Percentiles rank a stretch among this genome's conserved stretches.
phyloP scores from a whole-genome alignment of 2,888 invertebrate species.

The Sarcophaga carnaria region DNA sequence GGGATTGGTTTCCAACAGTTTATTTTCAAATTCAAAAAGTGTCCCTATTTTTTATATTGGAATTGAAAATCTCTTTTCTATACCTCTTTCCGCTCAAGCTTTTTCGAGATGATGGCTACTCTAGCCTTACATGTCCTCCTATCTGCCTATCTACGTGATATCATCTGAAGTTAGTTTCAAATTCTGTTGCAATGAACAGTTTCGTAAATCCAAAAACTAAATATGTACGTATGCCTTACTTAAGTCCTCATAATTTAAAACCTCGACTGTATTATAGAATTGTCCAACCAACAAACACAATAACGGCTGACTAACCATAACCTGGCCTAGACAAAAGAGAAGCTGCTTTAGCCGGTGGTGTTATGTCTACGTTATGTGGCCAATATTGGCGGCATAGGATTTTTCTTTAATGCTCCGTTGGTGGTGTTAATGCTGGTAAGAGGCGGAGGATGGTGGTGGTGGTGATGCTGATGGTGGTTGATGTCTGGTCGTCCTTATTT shows the following conservation, averaged over 20 bases:
- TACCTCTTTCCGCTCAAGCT: too few species aligned
- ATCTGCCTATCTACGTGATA: too few species aligned
- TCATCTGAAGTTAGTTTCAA: too few species aligned
- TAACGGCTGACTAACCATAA: neutral
- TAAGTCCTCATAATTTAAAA: neutral
- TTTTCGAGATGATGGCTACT: too few species aligned
- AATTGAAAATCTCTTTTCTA: too few species aligned
- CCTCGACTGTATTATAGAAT: neutral
- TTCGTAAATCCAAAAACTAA: too few species aligned
- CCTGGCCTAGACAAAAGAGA: conserved; percentile 71
- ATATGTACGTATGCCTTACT: too few species aligned
- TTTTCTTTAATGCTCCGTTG: neutral
- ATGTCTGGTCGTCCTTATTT: conserved; percentile 58
- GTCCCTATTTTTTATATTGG: too few species aligned
- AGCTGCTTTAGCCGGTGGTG: conserved; percentile 55
- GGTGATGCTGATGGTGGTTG: conserved; percentile 58
- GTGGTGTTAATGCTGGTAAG: conserved; percentile 10
- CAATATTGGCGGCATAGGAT: conserved; percentile 70
- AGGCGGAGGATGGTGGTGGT: neutral
- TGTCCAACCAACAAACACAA: neutral
- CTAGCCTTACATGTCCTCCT: too few species aligned
- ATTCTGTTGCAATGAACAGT: too few species aligned
- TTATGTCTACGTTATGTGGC: conserved; percentile 50
- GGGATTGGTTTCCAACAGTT: too few species aligned
- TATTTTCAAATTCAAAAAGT: too few species aligned